Conservation (phyloP, 2,113 vertebrate species). For the Apistogramma diplotaenia region DNA sequence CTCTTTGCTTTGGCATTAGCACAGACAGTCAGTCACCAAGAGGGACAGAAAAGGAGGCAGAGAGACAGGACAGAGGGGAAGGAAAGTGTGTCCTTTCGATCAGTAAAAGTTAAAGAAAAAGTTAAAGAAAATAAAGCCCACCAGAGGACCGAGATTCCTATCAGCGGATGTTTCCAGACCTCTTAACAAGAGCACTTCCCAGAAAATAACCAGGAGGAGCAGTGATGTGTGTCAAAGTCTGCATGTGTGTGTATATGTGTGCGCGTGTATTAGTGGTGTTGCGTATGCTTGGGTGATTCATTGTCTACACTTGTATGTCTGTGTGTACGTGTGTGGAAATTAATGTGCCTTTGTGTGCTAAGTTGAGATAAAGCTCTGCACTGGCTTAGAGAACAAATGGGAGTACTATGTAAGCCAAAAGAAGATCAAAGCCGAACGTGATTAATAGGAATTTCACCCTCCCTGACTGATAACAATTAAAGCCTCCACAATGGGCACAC, state of each 20-base stretch:
- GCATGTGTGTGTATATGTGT: conserved; percentile 25
- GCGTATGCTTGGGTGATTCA: conserved; percentile 7
- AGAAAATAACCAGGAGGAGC: conserved; percentile 69
- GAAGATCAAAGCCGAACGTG: conserved; percentile 67
- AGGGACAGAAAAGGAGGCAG: conserved; percentile 29
- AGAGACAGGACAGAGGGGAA: conserved; percentile 18
- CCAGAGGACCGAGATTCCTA: conserved; percentile 70
- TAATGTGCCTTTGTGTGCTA: conserved; percentile 52
- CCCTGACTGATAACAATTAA: conserved; percentile 56
- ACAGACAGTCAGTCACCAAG: conserved; percentile 57
- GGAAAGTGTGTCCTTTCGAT: conserved; percentile 59
- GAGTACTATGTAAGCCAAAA: conserved; percentile 51
- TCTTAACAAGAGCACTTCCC: conserved; percentile 70
- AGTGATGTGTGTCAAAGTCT: conserved; percentile 48
- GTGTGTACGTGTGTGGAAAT: conserved; percentile 31
- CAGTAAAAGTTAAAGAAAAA: conserved; percentile 60
- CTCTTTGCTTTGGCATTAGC: conserved; percentile 70
- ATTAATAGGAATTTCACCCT: conserved; percentile 67
- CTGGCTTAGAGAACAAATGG: conserved; percentile 65
- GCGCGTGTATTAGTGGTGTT: conserved; percentile 6
- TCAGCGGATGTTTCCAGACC: conserved; percentile 68
- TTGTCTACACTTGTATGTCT: conserved; percentile 3
- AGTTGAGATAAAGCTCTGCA: conserved; percentile 52
- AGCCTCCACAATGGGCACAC: conserved; percentile 26
- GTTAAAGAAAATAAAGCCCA: conserved; percentile 68